Conservation (phyloP, 2,888 invertebrate genomes). For the Psococerastis gibbosa region DNA sequence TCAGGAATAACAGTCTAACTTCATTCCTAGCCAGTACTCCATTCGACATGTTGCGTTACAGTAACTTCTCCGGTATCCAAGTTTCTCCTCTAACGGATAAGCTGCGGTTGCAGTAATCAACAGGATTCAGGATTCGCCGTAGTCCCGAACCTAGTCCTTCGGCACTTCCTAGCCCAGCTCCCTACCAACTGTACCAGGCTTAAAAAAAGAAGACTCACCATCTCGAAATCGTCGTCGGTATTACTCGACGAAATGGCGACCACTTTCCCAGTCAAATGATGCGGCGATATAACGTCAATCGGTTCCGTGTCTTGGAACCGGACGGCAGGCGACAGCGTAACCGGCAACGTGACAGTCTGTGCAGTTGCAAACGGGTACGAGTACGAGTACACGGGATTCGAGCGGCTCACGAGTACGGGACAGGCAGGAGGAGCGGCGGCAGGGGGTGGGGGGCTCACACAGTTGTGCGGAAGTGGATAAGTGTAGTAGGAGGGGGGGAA, state of each 20-base stretch:
- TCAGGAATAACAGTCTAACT: no score
- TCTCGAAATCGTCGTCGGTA: conserved; percentile 8
- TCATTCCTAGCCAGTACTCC: no score
- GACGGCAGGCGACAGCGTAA: neutral
- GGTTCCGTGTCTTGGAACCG: neutral
- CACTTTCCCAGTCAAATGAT: neutral
- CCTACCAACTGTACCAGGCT: no score
- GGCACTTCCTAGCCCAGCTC: no score
- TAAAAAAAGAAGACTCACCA: conserved; percentile 8
- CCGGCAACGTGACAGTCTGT: neutral
- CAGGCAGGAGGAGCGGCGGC: conserved; percentile 2
- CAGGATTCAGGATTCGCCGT: no score
- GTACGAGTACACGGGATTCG: conserved; percentile 6
- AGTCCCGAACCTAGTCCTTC: no score
- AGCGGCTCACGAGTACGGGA: conserved; percentile 1
- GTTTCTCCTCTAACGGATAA: no score
- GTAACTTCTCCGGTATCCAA: no score
- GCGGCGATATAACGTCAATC: conserved; percentile 2
- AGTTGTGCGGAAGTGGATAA: conserved; percentile 2
- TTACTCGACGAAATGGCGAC: conserved; percentile 8
- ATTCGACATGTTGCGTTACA: no score
- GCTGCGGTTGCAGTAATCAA: no score
- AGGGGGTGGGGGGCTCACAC: conserved; percentile 4
- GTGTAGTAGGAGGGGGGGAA: conserved; percentile 8
- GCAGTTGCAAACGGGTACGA: conserved; percentile 2